Percentiles rank a stretch among this genome's conserved stretches.
Conservation (phyloP, 2,888 invertebrate species). For the Phaedon cochleariae region DNA sequence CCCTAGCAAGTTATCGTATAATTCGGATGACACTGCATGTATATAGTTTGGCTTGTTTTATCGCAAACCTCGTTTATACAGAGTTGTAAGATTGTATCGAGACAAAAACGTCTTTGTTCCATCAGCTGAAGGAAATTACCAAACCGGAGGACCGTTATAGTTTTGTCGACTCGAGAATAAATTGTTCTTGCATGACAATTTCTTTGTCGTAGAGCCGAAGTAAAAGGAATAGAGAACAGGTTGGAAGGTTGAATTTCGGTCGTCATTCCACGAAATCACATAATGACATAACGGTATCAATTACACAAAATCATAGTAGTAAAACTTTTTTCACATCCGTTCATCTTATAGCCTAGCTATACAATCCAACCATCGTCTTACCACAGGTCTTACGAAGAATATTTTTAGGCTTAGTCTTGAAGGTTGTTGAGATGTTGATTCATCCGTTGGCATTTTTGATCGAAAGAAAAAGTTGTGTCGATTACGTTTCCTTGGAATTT, state of each 20-base stretch:
- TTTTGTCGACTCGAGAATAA: neutral
- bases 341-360: neutral
- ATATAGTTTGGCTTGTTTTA: too few species aligned
- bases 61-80: too few species aligned
- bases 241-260: constrained; percentile 14
- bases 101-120: neutral
- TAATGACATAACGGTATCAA: constrained; percentile 19
- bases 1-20: too few species aligned
- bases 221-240: constrained; percentile 7
- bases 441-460: too few species aligned
- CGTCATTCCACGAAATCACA: constrained; percentile 18
- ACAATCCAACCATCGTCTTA: too few species aligned
- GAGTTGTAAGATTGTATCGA: too few species aligned
- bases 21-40: too few species aligned
- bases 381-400: constrained; percentile 3
- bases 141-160: neutral
- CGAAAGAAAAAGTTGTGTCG: too few species aligned
- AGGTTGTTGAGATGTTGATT: too few species aligned
- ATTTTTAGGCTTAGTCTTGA: constrained; percentile 13
- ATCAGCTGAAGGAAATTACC: neutral
- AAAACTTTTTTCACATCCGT: constrained; percentile 2
- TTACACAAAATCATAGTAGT: constrained; percentile 11
- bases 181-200: neutral
- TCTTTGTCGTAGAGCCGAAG: neutral
- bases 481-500: neutral